These are phyloP conservation scores for Triplophysa dalaica DNA, from an alignment of 2,113 vertebrate genomes.

Conservation along the genomic window DNA sequence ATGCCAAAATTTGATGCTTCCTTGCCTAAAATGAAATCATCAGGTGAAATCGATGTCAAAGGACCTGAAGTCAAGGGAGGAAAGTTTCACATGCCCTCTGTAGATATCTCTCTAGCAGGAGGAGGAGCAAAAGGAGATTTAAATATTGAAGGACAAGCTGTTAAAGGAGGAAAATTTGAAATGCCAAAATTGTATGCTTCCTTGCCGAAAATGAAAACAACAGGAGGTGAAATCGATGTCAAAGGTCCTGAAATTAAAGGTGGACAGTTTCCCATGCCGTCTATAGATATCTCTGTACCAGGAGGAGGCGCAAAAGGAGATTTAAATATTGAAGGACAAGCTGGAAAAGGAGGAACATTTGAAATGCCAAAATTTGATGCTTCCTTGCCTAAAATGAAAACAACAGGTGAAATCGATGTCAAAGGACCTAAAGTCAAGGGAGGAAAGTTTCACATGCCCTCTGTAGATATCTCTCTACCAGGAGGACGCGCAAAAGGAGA, in stretches of 20 bases:
- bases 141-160: neutral
- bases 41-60: constrained; percentile 4
- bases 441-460: constrained; percentile 51
- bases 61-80: constrained; percentile 44
- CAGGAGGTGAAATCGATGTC: neutral
- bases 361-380: constrained; percentile 42
- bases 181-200: constrained; percentile 60
- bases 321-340: constrained; percentile 21
- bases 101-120: constrained; percentile 64
- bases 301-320: constrained; percentile 15
- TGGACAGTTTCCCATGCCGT: constrained; percentile 42
- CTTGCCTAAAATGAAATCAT: constrained; percentile 33
- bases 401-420: constrained; percentile 1
- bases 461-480: constrained; percentile 52
- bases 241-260: constrained; percentile 35
- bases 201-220: constrained; percentile 46
- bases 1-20: constrained; percentile 47
- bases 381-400: constrained; percentile 12
- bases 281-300: constrained; percentile 51
- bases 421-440: neutral
- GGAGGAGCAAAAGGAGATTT: constrained; percentile 40
- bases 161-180: constrained; percentile 53
- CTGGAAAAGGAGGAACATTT: constrained; percentile 48
- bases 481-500: neutral
- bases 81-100: constrained; percentile 62